A percentile compares a stretch with the other conserved stretches of the same genome.
phyloP scores from a whole-genome alignment of 2,113 vertebrate genomes.

The Lagopus muta region DNA sequence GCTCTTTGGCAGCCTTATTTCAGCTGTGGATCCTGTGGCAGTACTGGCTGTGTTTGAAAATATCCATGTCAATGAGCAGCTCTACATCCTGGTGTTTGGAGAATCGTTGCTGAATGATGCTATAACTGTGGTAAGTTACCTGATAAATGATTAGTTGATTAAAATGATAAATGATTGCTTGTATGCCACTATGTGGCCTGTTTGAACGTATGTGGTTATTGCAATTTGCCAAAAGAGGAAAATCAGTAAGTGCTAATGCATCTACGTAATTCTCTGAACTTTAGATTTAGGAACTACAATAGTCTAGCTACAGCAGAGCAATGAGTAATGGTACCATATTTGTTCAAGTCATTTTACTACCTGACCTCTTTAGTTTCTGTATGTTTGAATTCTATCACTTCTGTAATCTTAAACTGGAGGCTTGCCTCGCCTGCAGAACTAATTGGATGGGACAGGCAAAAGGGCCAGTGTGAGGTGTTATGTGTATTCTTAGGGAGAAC shows the following conservation, averaged over 20 bases:
- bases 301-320: not conserved
- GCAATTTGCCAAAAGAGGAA: not conserved
- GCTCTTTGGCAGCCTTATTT: slow-evolving; percentile 94
- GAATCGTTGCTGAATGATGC: slow-evolving; percentile 97
- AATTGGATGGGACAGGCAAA: not conserved
- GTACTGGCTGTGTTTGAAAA: slow-evolving; percentile 97
- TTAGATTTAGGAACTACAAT: not conserved
- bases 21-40: slow-evolving; percentile 95
- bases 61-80: slow-evolving; percentile 93
- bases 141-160: not conserved
- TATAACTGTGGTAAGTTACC: slow-evolving; percentile 93
- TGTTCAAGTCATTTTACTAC: not conserved
- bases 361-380: not conserved
- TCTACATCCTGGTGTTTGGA: slow-evolving; percentile 96
- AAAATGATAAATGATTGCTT: not conserved
- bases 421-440: not conserved
- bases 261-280: not conserved
- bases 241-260: not conserved
- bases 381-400: not conserved
- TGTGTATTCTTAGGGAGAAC: not conserved
- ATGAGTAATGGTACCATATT: not conserved
- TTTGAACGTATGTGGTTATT: not conserved
- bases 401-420: not conserved
- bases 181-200: not conserved
- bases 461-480: not conserved